A percentile compares a stretch with the other conserved stretches of the same genome.
phyloP scores from a whole-genome alignment of 2,113 vertebrate species.

The Phoxinus phoxinus region DNA sequence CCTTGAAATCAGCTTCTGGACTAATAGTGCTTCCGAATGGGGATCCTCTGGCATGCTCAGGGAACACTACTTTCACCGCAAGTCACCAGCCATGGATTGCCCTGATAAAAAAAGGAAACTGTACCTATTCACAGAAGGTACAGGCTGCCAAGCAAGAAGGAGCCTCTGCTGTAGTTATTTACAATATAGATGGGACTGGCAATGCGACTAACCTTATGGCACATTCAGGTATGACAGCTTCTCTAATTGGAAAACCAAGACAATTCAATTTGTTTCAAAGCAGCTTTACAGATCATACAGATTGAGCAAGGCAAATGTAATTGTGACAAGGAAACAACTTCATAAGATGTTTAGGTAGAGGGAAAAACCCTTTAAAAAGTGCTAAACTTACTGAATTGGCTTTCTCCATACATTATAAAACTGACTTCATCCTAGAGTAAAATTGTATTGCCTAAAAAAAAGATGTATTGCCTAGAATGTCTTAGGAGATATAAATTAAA shows the following conservation, averaged over 20 bases:
- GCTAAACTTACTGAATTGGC: not conserved
- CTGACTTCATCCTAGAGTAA: no score
- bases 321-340: not conserved
- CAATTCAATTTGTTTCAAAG: not conserved
- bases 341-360: not conserved
- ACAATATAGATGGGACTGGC: slow-evolving; percentile 74
- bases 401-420: no score
- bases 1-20: slow-evolving; percentile 50
- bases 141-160: slow-evolving; percentile 70
- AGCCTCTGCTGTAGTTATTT: slow-evolving; percentile 85
- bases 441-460: no score
- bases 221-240: slow-evolving; percentile 50
- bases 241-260: not conserved
- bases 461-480: no score
- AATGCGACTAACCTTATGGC: slow-evolving; percentile 76
- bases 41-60: slow-evolving; percentile 68
- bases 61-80: slow-evolving; percentile 56
- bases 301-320: not conserved
- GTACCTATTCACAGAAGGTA: slow-evolving; percentile 86
- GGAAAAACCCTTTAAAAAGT: no score
- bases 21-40: slow-evolving; percentile 60
- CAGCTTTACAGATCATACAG: not conserved
- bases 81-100: slow-evolving; percentile 80
- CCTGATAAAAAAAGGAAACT: slow-evolving; percentile 87
- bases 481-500: no score